Percentiles rank a stretch among this genome's conserved stretches.
Conservation (phyloP, 2,113 vertebrate genomes). For the Mus musculus region GRCm39 chr4:68063501-68064000, state of each 20-base stretch:
- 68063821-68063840: not conserved
- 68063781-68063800: not conserved
- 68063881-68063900: not conserved
- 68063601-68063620: not conserved
- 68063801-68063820: not conserved
- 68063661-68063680: not conserved
- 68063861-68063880: not conserved
- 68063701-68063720: not conserved
- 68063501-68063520: not conserved
- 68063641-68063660: not conserved
- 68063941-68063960: not conserved
- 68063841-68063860: not conserved
- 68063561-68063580: not conserved
- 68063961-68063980: not conserved
- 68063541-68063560: not conserved
- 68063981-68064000: not conserved
- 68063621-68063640: not conserved
- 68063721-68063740: not conserved
- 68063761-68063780: not conserved
- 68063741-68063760: not conserved
- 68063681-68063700: accelerated
- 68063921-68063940: not conserved
- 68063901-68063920: not conserved
- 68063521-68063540: not conserved
- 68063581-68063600: not conserved